Evolutionary conservation across 2,888 invertebrate species (phyloP).

Genomic region (Drosophila mulleri): DNA sequence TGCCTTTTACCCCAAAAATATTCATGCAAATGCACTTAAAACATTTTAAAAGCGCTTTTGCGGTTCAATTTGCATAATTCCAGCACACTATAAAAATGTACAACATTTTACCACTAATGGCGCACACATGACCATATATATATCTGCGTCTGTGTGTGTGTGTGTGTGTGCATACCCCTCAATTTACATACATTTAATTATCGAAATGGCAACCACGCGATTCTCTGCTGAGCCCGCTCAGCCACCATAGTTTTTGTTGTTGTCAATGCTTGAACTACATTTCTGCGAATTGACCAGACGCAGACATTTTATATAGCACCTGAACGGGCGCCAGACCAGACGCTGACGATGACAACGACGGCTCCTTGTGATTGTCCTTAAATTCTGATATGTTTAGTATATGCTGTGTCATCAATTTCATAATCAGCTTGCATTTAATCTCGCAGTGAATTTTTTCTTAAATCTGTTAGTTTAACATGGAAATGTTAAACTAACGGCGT

Average conservation of each 20-base stretch:
- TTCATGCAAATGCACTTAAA: constrained; percentile 82
- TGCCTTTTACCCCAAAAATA: constrained; percentile 63
- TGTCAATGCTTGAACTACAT: constrained; percentile 57
- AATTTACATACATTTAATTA: constrained; percentile 73
- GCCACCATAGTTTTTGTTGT: not conserved
- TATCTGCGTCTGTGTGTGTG: not conserved
- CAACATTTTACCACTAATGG: constrained; percentile 81
- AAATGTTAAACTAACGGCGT: not conserved
- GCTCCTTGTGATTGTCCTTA: constrained; percentile 1
- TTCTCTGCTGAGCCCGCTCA: not conserved
- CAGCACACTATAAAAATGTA: constrained; percentile 80
- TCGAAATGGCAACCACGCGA: constrained; percentile 69
- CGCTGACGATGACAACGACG: too few relatives aligned
- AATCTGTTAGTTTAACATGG: not conserved
- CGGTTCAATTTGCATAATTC: constrained; percentile 82
- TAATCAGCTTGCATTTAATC: constrained; percentile 10
- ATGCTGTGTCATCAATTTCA: constrained; percentile 5
- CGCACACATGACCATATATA: constrained; percentile 45
- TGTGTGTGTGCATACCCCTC: constrained; percentile 11
- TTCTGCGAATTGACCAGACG: constrained; percentile 64
- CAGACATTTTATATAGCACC: constrained; percentile 45
- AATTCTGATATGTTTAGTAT: constrained; percentile 7
- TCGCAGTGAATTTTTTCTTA: not conserved
- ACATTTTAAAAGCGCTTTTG: constrained; percentile 81
- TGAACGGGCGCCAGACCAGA: constrained; percentile 28